Percentiles rank a stretch among this genome's conserved stretches.
phyloP scores from a whole-genome alignment of 2,113 vertebrate species.

The Stigmatopora argus region DNA sequence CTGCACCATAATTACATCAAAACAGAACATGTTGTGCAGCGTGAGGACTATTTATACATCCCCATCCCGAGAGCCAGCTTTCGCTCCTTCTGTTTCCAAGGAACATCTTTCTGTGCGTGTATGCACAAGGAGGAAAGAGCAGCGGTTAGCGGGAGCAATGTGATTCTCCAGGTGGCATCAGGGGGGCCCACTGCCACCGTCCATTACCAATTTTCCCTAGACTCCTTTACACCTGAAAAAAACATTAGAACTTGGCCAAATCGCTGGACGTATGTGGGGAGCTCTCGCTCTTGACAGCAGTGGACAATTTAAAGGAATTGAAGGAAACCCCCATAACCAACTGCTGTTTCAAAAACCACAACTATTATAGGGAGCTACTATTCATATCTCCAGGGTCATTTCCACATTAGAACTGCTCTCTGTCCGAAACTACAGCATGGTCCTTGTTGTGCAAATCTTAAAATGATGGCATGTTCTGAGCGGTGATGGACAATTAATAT shows the following conservation, averaged over 20 bases:
- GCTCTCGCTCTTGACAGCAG: constrained; percentile 49
- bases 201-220: constrained; percentile 52
- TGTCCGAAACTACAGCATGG: constrained; percentile 61
- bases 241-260: constrained; percentile 57
- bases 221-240: constrained; percentile 64
- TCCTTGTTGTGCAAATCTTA: constrained; percentile 62
- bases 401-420: constrained; percentile 67
- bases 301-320: constrained; percentile 61
- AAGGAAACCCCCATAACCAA: constrained; percentile 61
- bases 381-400: constrained; percentile 71
- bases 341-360: constrained; percentile 66
- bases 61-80: constrained; percentile 49
- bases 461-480: constrained; percentile 59
- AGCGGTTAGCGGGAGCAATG: constrained; percentile 34
- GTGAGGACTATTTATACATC: constrained; percentile 64
- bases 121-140: constrained; percentile 33
- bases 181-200: constrained; percentile 37
- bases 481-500: constrained; percentile 62
- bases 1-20: constrained; percentile 64
- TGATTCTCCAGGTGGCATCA: constrained; percentile 62
- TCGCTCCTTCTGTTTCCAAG: constrained; percentile 56
- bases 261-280: constrained; percentile 43
- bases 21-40: constrained; percentile 64
- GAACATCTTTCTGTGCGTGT: constrained; percentile 51
- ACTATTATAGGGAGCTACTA: constrained; percentile 63